Percentiles rank a stretch among this genome's conserved stretches.
Conservation (phyloP, 2,797 vertebrate genomes). For the Sphenodon punctatus region DNA sequence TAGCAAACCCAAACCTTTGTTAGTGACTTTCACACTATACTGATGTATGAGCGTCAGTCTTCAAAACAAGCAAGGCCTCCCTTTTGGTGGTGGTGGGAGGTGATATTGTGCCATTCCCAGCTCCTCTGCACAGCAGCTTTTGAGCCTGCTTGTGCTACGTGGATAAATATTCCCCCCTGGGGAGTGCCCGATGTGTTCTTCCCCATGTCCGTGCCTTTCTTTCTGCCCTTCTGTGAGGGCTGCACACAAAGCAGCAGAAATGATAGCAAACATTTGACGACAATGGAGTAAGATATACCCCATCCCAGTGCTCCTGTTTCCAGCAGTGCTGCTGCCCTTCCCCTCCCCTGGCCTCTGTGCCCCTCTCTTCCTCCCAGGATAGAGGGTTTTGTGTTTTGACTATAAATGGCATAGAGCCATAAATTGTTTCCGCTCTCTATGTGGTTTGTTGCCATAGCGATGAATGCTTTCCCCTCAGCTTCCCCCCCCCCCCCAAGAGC, state of each 20-base stretch:
- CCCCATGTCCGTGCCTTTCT: not conserved
- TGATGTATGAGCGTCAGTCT: no score
- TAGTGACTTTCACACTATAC: no score
- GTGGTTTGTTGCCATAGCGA: constrained; percentile 59
- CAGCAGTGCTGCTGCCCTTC: not conserved
- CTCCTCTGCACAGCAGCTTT: not conserved
- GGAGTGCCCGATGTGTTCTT: not conserved
- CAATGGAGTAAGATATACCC: not conserved
- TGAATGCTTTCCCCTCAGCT: constrained; percentile 68
- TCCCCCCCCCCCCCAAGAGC: constrained; percentile 28
- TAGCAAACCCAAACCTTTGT: no score
- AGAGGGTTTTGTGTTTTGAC: constrained; percentile 58
- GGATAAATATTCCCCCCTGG: no score
- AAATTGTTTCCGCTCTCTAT: constrained; percentile 57
- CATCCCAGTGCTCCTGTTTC: not conserved
- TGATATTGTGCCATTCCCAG: no score
- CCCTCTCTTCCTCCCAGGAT: constrained; percentile 53
- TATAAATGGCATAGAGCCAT: constrained; percentile 60
- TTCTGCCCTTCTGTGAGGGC: not conserved
- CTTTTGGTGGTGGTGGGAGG: not conserved
- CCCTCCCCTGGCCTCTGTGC: not conserved
- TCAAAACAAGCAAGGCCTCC: not conserved
- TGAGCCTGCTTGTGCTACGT: not conserved
- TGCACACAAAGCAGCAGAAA: not conserved
- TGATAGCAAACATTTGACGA: not conserved